Evolutionary conservation across 2,888 invertebrate genomes (phyloP).

Genomic region (Volucella bombylans): DNA sequence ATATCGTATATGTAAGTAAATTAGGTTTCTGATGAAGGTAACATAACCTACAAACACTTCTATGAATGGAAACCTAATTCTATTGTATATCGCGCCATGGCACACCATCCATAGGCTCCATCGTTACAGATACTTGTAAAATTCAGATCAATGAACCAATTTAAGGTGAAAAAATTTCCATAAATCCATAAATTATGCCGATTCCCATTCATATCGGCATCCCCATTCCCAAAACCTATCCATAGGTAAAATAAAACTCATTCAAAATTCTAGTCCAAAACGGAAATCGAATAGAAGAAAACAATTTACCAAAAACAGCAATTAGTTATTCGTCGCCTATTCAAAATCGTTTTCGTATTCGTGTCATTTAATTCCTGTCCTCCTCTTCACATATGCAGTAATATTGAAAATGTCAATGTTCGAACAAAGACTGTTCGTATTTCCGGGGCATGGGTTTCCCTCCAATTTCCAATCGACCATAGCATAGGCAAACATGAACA

Average conservation of each 20-base stretch:
- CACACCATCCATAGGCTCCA: not conserved
- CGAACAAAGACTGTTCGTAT: conserved; percentile 3
- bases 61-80: too few relatives aligned
- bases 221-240: not conserved
- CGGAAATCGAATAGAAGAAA: conserved; percentile 50
- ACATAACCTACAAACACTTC: too few relatives aligned
- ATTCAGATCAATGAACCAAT: conserved; percentile 15
- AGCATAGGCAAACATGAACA: conserved; percentile 15
- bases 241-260: not conserved
- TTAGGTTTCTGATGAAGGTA: too few relatives aligned
- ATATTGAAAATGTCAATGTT: conserved; percentile 65
- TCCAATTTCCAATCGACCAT: conserved; percentile 33
- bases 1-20: too few relatives aligned
- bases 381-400: conserved; percentile 11
- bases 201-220: conserved; percentile 20
- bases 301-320: conserved; percentile 24
- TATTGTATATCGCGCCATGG: not conserved
- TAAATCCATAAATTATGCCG: conserved; percentile 31
- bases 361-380: conserved; percentile 17
- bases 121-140: not conserved
- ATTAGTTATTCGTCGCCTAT: conserved; percentile 38
- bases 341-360: not conserved
- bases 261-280: conserved; percentile 23
- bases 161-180: conserved; percentile 21
- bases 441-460: conserved; percentile 42